Evolutionary conservation across 2,113 vertebrate genomes (phyloP).

Genomic region (Recurvirostra avosetta): DNA sequence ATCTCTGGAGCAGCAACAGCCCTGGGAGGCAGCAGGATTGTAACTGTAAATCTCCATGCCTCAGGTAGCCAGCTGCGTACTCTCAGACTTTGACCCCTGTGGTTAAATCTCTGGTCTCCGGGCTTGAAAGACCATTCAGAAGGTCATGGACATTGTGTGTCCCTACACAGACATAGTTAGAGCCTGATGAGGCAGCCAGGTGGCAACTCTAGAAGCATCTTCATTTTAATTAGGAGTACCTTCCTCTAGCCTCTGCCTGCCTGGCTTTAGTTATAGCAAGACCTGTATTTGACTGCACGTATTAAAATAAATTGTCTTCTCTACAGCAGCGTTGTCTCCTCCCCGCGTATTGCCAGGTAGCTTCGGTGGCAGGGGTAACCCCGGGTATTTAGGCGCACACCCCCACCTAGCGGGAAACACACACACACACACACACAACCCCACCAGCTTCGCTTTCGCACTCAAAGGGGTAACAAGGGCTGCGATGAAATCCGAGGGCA

Average conservation of each 20-base stretch:
- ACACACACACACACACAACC: background rate
- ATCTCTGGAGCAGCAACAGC: background rate
- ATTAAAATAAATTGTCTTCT: background rate
- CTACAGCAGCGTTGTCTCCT: background rate
- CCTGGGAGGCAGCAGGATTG: background rate
- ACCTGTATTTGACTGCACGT: background rate
- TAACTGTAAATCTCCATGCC: fast-evolving
- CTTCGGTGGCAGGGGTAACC: no score
- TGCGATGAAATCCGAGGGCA: background rate
- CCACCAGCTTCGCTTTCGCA: background rate
- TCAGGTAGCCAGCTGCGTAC: fast-evolving
- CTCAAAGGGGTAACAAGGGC: background rate
- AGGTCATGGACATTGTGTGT: fast-evolving
- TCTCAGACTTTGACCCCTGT: background rate
- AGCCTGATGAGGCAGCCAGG: background rate
- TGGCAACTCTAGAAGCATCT: background rate
- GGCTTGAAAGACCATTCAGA: background rate
- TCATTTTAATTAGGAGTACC: background rate
- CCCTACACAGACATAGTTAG: background rate
- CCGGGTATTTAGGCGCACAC: background rate
- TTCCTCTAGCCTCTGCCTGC: background rate
- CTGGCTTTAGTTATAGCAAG: background rate
- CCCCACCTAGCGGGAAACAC: slow-evolving; percentile 26
- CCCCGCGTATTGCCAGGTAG: background rate
- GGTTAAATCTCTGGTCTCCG: background rate